phyloP scores from a whole-genome alignment of 1,140 invertebrate genomes.

The Gonioctena quinquepunctata region DNA sequence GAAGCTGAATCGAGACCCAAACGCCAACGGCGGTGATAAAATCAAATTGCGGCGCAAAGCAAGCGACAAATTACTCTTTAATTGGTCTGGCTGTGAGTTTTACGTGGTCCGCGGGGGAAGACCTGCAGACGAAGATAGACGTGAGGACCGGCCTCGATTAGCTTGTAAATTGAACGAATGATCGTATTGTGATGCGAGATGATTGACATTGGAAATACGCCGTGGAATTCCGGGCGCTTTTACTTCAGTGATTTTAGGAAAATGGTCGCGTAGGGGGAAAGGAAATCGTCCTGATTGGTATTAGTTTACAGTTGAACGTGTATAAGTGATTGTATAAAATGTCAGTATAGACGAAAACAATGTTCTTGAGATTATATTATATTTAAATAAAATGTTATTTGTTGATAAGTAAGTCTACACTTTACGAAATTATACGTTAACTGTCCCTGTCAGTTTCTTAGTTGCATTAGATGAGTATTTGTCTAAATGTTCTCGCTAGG shows the following conservation, averaged over 20 bases:
- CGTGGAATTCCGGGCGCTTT: background rate
- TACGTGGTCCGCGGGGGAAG: background rate
- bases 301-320: too few species aligned
- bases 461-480: too few species aligned
- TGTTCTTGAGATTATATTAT: too few species aligned
- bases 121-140: background rate
- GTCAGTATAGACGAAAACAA: too few species aligned
- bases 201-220: background rate
- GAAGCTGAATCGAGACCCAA: background rate
- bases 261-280: too few species aligned
- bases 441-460: too few species aligned
- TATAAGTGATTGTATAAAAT: too few species aligned
- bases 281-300: too few species aligned
- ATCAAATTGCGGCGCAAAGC: conserved; percentile 3
- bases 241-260: background rate
- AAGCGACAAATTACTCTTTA: conserved; percentile 11
- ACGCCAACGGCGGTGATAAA: background rate
- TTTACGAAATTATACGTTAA: too few species aligned
- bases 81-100: background rate
- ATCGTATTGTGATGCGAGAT: background rate
- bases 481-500: too few species aligned
- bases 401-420: too few species aligned
- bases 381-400: too few species aligned
- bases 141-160: background rate
- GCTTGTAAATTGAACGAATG: background rate